A percentile compares a stretch with the other conserved stretches of the same genome.
phyloP scores from a whole-genome alignment of 2,113 vertebrate species.

The Phainopepla nitens region DNA sequence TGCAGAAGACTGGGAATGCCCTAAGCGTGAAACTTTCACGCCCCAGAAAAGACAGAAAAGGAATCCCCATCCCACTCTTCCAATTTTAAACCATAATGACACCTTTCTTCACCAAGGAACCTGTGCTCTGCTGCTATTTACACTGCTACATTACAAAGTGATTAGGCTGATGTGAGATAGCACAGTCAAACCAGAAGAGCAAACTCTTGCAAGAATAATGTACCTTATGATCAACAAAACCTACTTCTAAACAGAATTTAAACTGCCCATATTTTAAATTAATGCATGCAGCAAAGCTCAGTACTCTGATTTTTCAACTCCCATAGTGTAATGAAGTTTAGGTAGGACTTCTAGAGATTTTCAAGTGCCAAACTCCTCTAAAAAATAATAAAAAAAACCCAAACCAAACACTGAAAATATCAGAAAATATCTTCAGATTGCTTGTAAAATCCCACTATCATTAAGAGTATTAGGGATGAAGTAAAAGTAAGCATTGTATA shows the following conservation, averaged over 20 bases:
- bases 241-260: background rate
- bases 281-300: background rate
- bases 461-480: background rate
- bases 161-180: background rate
- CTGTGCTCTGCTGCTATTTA: background rate
- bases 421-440: background rate
- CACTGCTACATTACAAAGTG: background rate
- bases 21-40: background rate
- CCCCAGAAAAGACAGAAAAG: background rate
- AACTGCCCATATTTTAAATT: background rate
- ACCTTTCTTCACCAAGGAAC: background rate
- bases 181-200: background rate
- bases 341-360: background rate
- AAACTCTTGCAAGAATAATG: background rate
- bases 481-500: background rate
- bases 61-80: background rate
- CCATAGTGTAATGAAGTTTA: background rate
- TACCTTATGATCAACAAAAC: background rate
- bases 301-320: background rate
- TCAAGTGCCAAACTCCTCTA: background rate
- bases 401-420: background rate
- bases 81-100: background rate
- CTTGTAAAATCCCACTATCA: background rate
- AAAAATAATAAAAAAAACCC: background rate
- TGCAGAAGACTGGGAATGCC: background rate